phyloP scores from a whole-genome alignment of 2,888 invertebrate genomes.

The Copidosoma aretas region DNA sequence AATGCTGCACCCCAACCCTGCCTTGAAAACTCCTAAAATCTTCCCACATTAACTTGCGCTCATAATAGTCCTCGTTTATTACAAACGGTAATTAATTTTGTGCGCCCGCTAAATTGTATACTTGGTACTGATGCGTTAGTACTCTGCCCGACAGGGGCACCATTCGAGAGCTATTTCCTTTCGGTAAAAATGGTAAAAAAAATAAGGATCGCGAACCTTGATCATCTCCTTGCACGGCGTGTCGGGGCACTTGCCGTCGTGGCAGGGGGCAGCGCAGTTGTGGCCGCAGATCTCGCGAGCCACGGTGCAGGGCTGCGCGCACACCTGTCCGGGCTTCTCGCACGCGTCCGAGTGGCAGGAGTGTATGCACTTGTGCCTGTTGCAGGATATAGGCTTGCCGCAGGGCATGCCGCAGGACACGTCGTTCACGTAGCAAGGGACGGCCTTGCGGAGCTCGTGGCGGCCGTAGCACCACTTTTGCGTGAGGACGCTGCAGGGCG shows the following conservation, averaged over 20 bases:
- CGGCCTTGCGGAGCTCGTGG: slow-evolving; percentile 84
- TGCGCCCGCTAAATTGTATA: no score
- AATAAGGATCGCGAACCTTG: slow-evolving; percentile 47
- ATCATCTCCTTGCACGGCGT: slow-evolving; percentile 76
- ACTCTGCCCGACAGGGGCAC: no score
- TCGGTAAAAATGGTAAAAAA: no score
- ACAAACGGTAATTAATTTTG: no score
- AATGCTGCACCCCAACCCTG: no score
- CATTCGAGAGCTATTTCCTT: no score
- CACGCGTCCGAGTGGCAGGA: slow-evolving; percentile 82
- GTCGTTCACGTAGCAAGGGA: slow-evolving; percentile 84
- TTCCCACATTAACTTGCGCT: no score
- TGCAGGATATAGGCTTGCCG: slow-evolving; percentile 79
- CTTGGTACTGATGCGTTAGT: no score
- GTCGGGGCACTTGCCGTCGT: slow-evolving; percentile 76
- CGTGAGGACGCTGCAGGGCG: slow-evolving; percentile 87
- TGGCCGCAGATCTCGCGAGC: slow-evolving; percentile 80
- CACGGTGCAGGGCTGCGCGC: slow-evolving; percentile 80
- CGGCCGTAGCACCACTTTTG: slow-evolving; percentile 82
- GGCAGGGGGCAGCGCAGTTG: slow-evolving; percentile 84
- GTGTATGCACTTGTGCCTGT: slow-evolving; percentile 81
- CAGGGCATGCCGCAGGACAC: slow-evolving; percentile 93
- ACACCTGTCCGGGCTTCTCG: slow-evolving; percentile 71
- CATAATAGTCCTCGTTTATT: no score
- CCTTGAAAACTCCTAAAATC: no score